Conservation (phyloP, 2,113 vertebrate species). For the Phylloscopus whistleri region DNA sequence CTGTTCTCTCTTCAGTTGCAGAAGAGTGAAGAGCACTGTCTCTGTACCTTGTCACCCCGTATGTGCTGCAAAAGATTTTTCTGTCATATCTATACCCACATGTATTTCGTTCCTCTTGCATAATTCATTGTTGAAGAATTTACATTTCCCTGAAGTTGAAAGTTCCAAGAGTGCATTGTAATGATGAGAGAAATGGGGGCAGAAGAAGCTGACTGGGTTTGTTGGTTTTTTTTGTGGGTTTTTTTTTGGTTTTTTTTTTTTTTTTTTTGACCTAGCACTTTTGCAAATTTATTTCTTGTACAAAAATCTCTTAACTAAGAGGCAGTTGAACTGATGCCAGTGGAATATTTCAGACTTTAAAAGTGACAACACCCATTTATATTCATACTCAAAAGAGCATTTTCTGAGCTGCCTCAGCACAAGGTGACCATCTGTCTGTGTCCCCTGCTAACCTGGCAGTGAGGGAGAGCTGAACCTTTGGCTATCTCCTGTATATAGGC, state of each 20-base stretch:
- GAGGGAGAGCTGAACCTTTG: background rate
- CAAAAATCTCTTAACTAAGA: constrained; percentile 3
- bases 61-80: background rate
- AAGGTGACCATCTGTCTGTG: background rate
- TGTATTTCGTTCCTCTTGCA: background rate
- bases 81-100: background rate
- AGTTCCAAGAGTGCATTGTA: background rate
- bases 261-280: background rate
- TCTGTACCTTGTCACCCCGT: background rate
- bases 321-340: constrained; percentile 5
- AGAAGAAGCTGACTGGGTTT: background rate
- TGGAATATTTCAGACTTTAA: constrained; percentile 2
- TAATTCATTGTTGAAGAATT: constrained; percentile 20
- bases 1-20: background rate
- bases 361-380: background rate
- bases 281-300: constrained; percentile 7
- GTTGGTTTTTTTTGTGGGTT: background rate
- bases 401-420: background rate
- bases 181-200: background rate
- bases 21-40: background rate
- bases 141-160: constrained; percentile 26
- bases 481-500: background rate
- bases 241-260: background rate
- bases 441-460: background rate
- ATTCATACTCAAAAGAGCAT: constrained; percentile 19